phyloP scores from a whole-genome alignment of 2,113 vertebrate genomes.

The Scytalopus superciliaris region DNA sequence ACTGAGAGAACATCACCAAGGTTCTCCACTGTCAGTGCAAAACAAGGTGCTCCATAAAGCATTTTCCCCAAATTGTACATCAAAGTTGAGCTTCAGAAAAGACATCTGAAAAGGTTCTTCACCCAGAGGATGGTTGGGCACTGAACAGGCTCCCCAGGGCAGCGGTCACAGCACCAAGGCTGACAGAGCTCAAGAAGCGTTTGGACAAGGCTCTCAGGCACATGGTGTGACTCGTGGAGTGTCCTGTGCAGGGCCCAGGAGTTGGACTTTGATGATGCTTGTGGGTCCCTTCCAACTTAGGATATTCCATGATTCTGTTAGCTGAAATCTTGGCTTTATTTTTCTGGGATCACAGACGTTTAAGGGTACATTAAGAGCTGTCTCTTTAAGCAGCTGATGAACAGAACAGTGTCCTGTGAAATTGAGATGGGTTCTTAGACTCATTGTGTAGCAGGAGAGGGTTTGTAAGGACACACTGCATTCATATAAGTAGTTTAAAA shows the following conservation, averaged over 20 bases:
- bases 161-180: not conserved
- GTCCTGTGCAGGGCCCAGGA: not conserved
- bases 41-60: not conserved
- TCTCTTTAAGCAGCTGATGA: not conserved
- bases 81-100: not conserved
- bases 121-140: not conserved
- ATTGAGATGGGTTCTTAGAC: not conserved
- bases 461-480: not conserved
- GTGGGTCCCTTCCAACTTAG: not conserved
- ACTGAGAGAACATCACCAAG: not conserved
- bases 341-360: not conserved
- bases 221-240: not conserved
- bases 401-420: not conserved
- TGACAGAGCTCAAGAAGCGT: not conserved
- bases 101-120: not conserved
- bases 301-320: not conserved
- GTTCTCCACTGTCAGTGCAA: not conserved
- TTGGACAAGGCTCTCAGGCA: not conserved
- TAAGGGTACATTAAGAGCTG: not conserved
- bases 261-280: not conserved
- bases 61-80: not conserved
- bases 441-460: not conserved
- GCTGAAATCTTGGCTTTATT: not conserved
- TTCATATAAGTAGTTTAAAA: not conserved
- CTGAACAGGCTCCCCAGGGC: not conserved